Percentiles rank a stretch among this genome's conserved stretches.
These are phyloP conservation scores for Sturnus vulgaris DNA, from an alignment of 2,113 vertebrate species.

Conservation along the genomic window DNA sequence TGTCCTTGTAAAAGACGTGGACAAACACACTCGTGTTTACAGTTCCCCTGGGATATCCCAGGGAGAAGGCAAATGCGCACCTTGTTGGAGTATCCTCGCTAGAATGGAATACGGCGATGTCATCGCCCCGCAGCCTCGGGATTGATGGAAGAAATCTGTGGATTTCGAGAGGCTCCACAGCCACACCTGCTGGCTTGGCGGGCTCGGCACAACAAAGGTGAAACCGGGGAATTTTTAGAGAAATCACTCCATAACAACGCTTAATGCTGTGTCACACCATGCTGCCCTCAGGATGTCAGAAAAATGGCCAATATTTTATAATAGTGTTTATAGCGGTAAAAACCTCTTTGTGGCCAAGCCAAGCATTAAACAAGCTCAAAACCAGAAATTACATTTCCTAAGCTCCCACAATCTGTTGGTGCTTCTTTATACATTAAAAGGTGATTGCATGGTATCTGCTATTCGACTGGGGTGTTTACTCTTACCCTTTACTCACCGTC, in stretches of 20 bases:
- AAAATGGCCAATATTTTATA: neutral
- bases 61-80: neutral
- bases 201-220: neutral
- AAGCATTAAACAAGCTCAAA: neutral
- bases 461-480: neutral
- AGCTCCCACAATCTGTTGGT: neutral
- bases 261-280: neutral
- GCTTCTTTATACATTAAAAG: neutral
- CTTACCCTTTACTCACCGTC: neutral
- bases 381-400: neutral
- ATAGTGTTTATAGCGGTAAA: neutral
- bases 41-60: neutral
- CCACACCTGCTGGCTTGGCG: conserved; percentile 36
- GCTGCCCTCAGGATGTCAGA: too few relatives aligned
- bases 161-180: conserved; percentile 7
- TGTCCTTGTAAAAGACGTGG: fast-evolving
- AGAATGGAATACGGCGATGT: fast-evolving
- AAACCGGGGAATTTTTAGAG: fast-evolving
- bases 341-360: neutral
- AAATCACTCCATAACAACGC: fast-evolving
- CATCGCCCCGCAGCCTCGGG: neutral
- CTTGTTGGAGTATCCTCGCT: fast-evolving
- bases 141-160: neutral
- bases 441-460: neutral
- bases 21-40: fast-evolving